Conservation (phyloP, 2,888 invertebrate genomes). For the Xestia sexstrigata region DNA sequence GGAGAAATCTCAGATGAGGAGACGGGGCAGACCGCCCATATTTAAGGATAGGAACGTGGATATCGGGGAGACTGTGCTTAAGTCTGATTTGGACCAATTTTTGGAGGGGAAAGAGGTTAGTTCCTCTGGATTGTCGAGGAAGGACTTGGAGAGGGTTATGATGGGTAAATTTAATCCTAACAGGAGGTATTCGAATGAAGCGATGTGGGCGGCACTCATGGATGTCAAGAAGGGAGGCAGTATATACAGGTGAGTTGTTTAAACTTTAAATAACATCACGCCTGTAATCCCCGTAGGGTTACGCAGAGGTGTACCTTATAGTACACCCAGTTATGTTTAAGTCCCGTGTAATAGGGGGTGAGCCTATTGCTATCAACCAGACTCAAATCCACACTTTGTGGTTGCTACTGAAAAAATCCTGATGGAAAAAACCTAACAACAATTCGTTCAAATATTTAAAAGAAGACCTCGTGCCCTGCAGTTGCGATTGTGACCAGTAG, state of each 20-base stretch:
- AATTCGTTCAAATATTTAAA: too few relatives aligned
- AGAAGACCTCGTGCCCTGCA: too few relatives aligned
- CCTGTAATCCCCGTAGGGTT: too few relatives aligned
- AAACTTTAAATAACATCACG: too few relatives aligned
- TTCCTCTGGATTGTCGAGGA: slow-evolving; percentile 87
- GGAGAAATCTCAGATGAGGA: slow-evolving; percentile 80
- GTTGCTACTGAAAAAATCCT: too few relatives aligned
- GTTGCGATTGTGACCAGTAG: too few relatives aligned
- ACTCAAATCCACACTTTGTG: too few relatives aligned
- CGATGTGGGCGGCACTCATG: slow-evolving; percentile 91
- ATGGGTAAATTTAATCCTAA: slow-evolving; percentile 90
- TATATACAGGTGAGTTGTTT: slow-evolving; percentile 87
- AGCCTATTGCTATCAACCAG: too few relatives aligned
- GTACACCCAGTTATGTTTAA: too few relatives aligned
- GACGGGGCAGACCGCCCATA: slow-evolving; percentile 85
- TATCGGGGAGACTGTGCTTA: slow-evolving; percentile 86
- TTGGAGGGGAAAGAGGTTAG: slow-evolving; percentile 88
- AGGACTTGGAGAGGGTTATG: slow-evolving; percentile 88
- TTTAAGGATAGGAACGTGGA: slow-evolving; percentile 87
- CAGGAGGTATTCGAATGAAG: slow-evolving; percentile 88
- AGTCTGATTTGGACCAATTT: slow-evolving; percentile 88
- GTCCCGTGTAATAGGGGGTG: too few relatives aligned
- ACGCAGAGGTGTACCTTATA: too few relatives aligned
- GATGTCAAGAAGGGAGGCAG: slow-evolving; percentile 91
- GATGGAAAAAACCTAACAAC: too few relatives aligned